phyloP scores from a whole-genome alignment of 1,140 invertebrate species.

The Artemia franciscana region DNA sequence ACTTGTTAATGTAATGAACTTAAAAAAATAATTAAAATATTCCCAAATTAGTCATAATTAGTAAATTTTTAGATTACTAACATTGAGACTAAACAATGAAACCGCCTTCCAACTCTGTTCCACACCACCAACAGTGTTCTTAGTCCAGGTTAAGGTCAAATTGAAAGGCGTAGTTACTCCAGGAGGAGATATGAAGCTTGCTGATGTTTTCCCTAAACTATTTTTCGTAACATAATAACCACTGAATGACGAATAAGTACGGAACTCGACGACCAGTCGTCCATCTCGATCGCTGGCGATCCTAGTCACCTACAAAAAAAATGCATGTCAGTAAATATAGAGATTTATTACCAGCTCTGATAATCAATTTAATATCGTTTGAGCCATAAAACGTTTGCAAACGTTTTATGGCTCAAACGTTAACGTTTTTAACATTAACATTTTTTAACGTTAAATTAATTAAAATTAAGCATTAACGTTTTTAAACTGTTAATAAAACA shows the following conservation, averaged over 20 bases:
- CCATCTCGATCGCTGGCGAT: conserved; percentile 21
- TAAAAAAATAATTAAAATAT: too few species aligned
- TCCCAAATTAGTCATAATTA: too few species aligned
- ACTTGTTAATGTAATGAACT: too few species aligned
- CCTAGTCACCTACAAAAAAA: conserved; percentile 19
- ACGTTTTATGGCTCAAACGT: too few species aligned
- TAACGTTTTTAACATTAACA: too few species aligned
- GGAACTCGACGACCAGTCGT: conserved; percentile 23
- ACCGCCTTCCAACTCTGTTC: conserved; percentile 25
- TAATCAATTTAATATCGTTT: too few species aligned
- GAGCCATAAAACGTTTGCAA: too few species aligned
- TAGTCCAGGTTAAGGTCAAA: conserved; percentile 22
- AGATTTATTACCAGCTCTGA: too few species aligned
- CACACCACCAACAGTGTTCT: conserved; percentile 24
- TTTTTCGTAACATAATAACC: conserved; percentile 16
- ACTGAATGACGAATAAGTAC: conserved; percentile 24
- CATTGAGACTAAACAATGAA: conserved; percentile 19
- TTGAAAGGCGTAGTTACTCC: conserved; percentile 19
- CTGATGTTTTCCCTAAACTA: conserved; percentile 1
- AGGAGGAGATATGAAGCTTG: conserved; percentile 18
- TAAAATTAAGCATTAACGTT: too few species aligned
- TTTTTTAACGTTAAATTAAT: too few species aligned
- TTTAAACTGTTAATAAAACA: too few species aligned
- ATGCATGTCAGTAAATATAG: conserved; percentile 3
- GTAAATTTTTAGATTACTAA: too few species aligned